These are phyloP conservation scores for Procavia capensis DNA, from an alignment of 2,113 vertebrate species.

Conservation along the genomic window DNA sequence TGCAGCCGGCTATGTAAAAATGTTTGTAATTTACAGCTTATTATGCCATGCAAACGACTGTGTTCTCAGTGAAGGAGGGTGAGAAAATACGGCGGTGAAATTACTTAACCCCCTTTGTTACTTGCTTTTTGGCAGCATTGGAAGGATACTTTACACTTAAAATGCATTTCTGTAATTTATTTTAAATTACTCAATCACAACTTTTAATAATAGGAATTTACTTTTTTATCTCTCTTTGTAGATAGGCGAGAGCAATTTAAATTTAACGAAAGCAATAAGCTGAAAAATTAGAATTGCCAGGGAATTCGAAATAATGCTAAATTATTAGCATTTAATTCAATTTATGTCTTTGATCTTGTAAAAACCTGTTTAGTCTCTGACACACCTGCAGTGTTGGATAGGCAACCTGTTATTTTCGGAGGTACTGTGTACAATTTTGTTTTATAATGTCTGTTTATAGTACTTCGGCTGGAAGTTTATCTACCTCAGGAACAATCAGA, in stretches of 20 bases:
- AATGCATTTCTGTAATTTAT: slow-evolving; percentile 71
- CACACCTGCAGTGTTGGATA: not conserved
- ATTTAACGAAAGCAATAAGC: slow-evolving; percentile 54
- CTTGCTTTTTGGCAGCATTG: slow-evolving; percentile 62
- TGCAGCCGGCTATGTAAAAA: slow-evolving; percentile 76
- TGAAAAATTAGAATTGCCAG: slow-evolving; percentile 53
- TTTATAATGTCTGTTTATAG: not conserved
- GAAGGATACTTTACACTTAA: slow-evolving; percentile 63
- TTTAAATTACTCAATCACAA: slow-evolving; percentile 57
- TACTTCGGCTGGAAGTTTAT: slow-evolving; percentile 11
- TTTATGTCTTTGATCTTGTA: slow-evolving; percentile 35
- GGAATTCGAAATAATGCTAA: slow-evolving; percentile 24
- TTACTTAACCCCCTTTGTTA: slow-evolving; percentile 72
- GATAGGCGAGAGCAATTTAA: slow-evolving; percentile 47
- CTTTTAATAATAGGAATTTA: slow-evolving; percentile 55
- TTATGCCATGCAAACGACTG: slow-evolving; percentile 73
- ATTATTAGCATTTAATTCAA: slow-evolving; percentile 43
- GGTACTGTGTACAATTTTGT: not conserved
- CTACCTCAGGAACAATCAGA: slow-evolving; percentile 22
- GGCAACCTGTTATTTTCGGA: slow-evolving; percentile 5
- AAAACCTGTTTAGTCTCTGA: slow-evolving; percentile 47
- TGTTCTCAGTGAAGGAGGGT: slow-evolving; percentile 67
- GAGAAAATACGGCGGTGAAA: slow-evolving; percentile 71
- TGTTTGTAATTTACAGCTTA: slow-evolving; percentile 79
- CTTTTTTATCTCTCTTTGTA: slow-evolving; percentile 64